Base-by-base conservation (phyloP, 2,888 invertebrate genomes). In the Junonia oenone region DNA sequence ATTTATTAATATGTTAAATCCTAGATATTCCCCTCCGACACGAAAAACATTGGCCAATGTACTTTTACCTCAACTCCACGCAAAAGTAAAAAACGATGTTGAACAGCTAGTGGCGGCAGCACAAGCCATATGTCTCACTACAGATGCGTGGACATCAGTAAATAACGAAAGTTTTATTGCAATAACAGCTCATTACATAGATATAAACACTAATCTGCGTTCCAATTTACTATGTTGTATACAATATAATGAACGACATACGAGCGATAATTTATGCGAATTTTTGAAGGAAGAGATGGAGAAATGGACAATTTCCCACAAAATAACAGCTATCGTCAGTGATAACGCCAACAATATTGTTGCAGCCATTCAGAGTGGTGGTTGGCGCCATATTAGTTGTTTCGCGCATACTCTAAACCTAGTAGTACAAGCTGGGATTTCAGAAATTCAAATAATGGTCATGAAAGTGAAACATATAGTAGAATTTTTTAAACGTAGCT, bases 361-460 rank as follows among this genome's bases (percentile, higher is more conserved):
- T 15, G 48, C 29, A 14, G 62, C 62, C 5, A 51, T 65, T 31
- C 38, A 43, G 14, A 11, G 55, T 3, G 59, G 59, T 11, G 59
- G 40, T 4, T 63, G 62, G 65, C 52, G 63, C 3, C 58, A 58
- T 6, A 58, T 66, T 9, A 0, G 33, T 6, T 67, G 67, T 33
- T 67, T 63, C 27, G 68, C 64, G 0, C 66, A 69, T 45, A 55
- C 55, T 2, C 6, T 66, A 6, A 66, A 68, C 58, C 43, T 65
- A 9, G 54, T 56, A 2, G 64, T 67, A 2, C 64, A 63, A 51
- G 14, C 15, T 14, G 46, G 56, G 11, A 33, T 33, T 2, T 3
- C 3, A 8, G 11, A 47, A 15, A 47, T 29, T 11, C 8, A 8
- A 8, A 11, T 11, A 11, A 8, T 11, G 0, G 29, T 29, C 2